A percentile compares a stretch with the other conserved stretches of the same genome.
phyloP scores from a whole-genome alignment of 2,113 vertebrate genomes.

The Anoplopoma fimbria region DNA sequence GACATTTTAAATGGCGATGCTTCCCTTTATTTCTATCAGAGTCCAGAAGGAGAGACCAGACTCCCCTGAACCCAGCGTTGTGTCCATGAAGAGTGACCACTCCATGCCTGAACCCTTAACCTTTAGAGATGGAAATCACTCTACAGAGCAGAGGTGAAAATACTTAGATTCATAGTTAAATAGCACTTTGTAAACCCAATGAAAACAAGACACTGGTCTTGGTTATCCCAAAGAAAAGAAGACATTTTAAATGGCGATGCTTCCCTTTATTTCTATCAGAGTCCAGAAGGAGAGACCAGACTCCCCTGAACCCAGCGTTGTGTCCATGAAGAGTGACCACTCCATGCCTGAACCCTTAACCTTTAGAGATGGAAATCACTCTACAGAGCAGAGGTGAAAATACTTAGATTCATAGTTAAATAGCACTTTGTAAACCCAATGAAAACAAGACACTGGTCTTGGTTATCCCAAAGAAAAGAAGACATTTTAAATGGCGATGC shows the following conservation, averaged over 20 bases:
- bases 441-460: too few species aligned
- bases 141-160: background rate
- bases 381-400: background rate
- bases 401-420: background rate
- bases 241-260: background rate
- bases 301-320: background rate
- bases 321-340: background rate
- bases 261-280: constrained; percentile 3
- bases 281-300: background rate
- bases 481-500: background rate
- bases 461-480: too few species aligned
- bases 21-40: constrained; percentile 4
- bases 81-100: background rate
- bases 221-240: too few species aligned
- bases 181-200: background rate
- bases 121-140: background rate
- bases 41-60: background rate
- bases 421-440: background rate
- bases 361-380: background rate
- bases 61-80: background rate
- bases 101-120: background rate
- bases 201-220: too few species aligned
- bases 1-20: background rate
- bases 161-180: background rate
- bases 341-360: background rate